Evolutionary conservation across 2,888 invertebrate species (phyloP).

Genomic region (Drepana falcataria): DNA sequence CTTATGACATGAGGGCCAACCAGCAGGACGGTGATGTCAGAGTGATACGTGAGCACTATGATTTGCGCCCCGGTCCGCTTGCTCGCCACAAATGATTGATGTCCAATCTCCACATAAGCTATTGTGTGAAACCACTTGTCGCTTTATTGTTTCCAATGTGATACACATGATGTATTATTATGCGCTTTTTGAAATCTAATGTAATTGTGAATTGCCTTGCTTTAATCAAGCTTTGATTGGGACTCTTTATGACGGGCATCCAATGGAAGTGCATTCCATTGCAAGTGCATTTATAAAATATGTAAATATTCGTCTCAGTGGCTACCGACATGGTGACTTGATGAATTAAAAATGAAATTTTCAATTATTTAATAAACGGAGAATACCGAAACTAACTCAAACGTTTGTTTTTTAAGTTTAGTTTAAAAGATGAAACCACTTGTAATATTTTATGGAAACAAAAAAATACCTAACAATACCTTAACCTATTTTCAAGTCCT

Average conservation of each 20-base stretch:
- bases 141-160: constrained; percentile 6
- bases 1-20: constrained; percentile 10
- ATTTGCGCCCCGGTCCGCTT: constrained; percentile 73
- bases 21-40: constrained; percentile 65
- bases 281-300: too few relatives aligned
- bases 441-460: too few relatives aligned
- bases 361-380: too few relatives aligned
- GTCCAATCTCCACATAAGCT: constrained; percentile 57
- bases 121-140: constrained; percentile 24
- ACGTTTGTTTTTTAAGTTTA: too few relatives aligned
- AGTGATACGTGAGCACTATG: constrained; percentile 68
- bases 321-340: too few relatives aligned
- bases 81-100: constrained; percentile 65
- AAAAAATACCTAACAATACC: too few relatives aligned
- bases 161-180: background rate
- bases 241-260: background rate
- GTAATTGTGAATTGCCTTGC: background rate
- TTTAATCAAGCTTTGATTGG: background rate
- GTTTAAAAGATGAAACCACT: too few relatives aligned
- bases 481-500: too few relatives aligned
- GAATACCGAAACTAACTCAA: too few relatives aligned
- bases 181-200: background rate
- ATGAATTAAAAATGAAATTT: too few relatives aligned
- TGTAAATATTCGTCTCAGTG: too few relatives aligned
- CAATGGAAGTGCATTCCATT: too few relatives aligned